Evolutionary conservation across 2,888 invertebrate species (phyloP).

Genomic region (Folsomia candida): DNA sequence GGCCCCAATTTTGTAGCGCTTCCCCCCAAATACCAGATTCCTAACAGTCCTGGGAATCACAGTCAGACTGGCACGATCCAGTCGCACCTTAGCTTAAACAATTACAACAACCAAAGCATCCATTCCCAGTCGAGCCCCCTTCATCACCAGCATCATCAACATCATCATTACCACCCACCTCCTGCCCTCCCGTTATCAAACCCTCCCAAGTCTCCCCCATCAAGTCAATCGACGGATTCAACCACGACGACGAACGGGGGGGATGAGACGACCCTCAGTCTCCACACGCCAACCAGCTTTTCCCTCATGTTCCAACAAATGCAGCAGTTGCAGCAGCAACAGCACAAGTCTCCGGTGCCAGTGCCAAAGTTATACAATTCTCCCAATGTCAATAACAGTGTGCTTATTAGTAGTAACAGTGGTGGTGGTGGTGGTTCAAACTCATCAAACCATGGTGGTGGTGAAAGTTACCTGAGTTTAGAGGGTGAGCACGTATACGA

Average conservation of each 20-base stretch:
- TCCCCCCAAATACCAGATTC: constrained; percentile 44
- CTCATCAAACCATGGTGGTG: constrained; percentile 16
- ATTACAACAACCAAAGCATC: constrained; percentile 13
- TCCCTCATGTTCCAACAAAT: constrained; percentile 16
- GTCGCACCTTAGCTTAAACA: background rate
- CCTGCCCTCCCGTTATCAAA: constrained; percentile 37
- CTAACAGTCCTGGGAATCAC: constrained; percentile 14
- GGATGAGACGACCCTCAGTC: constrained; percentile 36
- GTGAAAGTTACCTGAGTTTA: constrained; percentile 50
- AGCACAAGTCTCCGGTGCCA: constrained; percentile 45
- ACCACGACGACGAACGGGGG: constrained; percentile 40
- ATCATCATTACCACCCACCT: constrained; percentile 36
- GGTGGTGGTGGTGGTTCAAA: constrained; percentile 11
- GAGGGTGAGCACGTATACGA: constrained; percentile 50
- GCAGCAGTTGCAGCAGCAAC: constrained; percentile 7
- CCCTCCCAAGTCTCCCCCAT: constrained; percentile 44
- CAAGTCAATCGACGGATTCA: constrained; percentile 45
- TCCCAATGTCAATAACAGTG: constrained; percentile 16
- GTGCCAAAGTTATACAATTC: constrained; percentile 40
- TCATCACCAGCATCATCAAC: constrained; percentile 20
- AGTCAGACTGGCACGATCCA: constrained; percentile 1
- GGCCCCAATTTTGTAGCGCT: constrained; percentile 45
- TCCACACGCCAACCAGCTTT: constrained; percentile 9
- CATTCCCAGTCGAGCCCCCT: constrained; percentile 16
- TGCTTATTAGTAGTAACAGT: constrained; percentile 23